Base-by-base conservation (phyloP, 2,888 invertebrate genomes). In the Epinotia nisella region DNA sequence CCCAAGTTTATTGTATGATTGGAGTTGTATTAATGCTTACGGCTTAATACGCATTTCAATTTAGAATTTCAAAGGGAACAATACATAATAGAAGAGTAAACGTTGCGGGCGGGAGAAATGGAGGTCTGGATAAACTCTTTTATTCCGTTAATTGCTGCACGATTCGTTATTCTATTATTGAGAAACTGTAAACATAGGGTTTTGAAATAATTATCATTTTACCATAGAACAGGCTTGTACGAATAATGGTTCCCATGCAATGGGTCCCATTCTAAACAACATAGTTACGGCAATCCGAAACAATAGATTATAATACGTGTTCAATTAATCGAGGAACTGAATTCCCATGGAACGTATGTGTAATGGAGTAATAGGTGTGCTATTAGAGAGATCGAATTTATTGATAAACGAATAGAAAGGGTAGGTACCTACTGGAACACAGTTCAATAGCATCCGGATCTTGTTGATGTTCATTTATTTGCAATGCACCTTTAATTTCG, bases 121-220 rank as follows among this genome's bases (percentile, higher is more conserved):
- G 55, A 61, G 55, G 67, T 62, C 61, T 67, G 35, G n/a, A 49
- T 49, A 67, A 67, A 45, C 61, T 67, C 61, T 67, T 70, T 67
- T 67, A 62, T 67, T 61, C 39, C 49, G 39, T 61, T 67, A 51
- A 72, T 68, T 51, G 61, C 61, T 56, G 15, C 68, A 67, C 45
- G 67, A 72, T 72, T 61, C 45, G 41, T 60, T 56, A 24, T 62
- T 67, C 53, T 56, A 72, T 68, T 68, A 56, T 53, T 61, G n/a
- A 21, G 41, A 39, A 21, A 29, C 24, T 10, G 15, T 9, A 67
- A 72, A 62, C 21, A 72, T 19, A 55, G 10, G 60, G 9, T 41
- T 49, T 71, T 59, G n/a, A 7, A 29, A 41, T 10, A 19, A 65
- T 39, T 9, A 55, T 39, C 29, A 61, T 49, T 64, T 17, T 35